phyloP scores from a whole-genome alignment of 2,888 invertebrate genomes.

The Chrysodeixis includens region DNA sequence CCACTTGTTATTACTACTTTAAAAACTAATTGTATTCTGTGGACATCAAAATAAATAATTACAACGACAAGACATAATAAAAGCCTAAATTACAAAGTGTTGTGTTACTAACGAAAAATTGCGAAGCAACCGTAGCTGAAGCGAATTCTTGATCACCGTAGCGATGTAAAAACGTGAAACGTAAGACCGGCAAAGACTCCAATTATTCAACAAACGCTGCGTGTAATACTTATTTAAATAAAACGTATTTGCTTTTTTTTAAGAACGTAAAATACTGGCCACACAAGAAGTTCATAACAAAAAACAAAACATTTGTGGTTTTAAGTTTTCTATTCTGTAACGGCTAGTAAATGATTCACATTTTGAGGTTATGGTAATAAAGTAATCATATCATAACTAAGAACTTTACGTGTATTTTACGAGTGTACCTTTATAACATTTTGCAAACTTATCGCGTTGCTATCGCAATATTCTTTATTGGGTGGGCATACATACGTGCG shows the following conservation, averaged over 20 bases:
- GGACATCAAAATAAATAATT: neutral
- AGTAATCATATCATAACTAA: neutral
- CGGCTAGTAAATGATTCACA: no score
- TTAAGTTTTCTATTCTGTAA: no score
- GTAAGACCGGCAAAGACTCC: neutral
- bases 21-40: neutral
- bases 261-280: neutral
- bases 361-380: neutral
- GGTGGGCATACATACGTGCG: conserved; percentile 36
- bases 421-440: conserved; percentile 7
- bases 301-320: neutral
- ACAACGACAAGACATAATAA: neutral
- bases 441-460: conserved; percentile 29
- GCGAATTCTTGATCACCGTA: conserved; percentile 16
- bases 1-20: neutral
- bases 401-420: conserved; percentile 1
- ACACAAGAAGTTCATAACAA: neutral
- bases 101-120: conserved; percentile 1
- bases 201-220: conserved; percentile 1
- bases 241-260: neutral
- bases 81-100: conserved; percentile 7
- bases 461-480: conserved; percentile 44
- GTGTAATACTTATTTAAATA: neutral
- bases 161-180: neutral
- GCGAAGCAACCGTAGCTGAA: conserved; percentile 11